Evolutionary conservation across 1,140 invertebrate species (phyloP), one percentile per base, ranked within the genome.

Genomic region (Euura saliciscinereae): DNA sequence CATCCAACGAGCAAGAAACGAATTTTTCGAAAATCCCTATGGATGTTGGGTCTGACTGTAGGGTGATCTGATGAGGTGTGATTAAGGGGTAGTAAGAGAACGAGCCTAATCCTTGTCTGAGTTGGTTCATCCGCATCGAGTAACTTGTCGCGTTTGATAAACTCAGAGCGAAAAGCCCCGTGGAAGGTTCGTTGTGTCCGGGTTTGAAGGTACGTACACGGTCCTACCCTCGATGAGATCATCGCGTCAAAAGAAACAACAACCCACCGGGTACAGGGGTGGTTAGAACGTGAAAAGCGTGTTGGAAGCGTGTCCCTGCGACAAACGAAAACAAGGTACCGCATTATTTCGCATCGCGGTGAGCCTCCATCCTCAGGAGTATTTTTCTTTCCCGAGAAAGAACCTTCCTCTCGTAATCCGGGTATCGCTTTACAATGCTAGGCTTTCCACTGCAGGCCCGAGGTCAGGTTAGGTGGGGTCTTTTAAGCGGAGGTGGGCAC

Each of bases 351-450:
- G 68, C 43, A n/a, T 59, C 51, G 51, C 51, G 51, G 51, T 59
- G 51, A 59, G 13, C 3, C 51, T 59, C 51, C 51, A 8, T 59
- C 51, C 51, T 59, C 3, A 8, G 51, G 51, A 74, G 73, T 80
- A 78, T 78, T 80, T 80, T 77, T 78, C 77, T 78, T 76, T 66
- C 69, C 77, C 77, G 72, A 78, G 74, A 73, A 77, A 59, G 51
- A 59, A 6, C 51, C 51, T 59, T 59, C 51, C 8, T 59, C 79
- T 78, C 78, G 79, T 82, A 82, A 82, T 82, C 79, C 80, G 76
- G 78, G 75, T 80, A 80, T 82, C 80, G 73, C 75, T 78, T 80
- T 79, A 79, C 79, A 80, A 79, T 80, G 73, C 78, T 65, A 73
- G 74, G 74, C 75, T 70, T 65, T 46, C 64, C 46, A 28, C 28